phyloP scores from a whole-genome alignment of 2,888 invertebrate genomes.

The Dyspetes luteomarginatus region DNA sequence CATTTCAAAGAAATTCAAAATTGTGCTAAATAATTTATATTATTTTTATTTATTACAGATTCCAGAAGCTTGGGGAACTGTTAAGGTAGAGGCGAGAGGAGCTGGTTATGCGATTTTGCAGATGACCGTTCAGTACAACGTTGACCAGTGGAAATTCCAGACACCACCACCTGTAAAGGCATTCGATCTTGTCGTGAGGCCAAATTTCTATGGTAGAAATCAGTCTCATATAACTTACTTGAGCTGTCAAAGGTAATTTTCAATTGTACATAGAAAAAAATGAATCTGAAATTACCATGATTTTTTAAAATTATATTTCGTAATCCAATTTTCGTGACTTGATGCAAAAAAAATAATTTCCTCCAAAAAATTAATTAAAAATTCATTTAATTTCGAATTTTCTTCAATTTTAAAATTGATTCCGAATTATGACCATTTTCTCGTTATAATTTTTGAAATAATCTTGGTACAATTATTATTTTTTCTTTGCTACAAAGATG shows the following conservation, averaged over 20 bases:
- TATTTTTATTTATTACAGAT: conserved; percentile 85
- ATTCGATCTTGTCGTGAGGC: conserved; percentile 91
- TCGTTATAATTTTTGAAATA: no score
- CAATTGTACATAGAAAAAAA: neutral
- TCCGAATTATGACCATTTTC: neutral
- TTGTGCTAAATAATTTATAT: neutral
- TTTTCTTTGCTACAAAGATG: conserved; percentile 86
- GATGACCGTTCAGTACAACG: conserved; percentile 96
- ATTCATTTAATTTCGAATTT: no score
- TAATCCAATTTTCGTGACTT: no score
- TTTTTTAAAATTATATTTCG: neutral
- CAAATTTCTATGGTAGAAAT: conserved; percentile 94
- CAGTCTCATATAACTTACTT: conserved; percentile 95
- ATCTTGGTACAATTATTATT: no score
- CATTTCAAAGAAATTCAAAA: neutral
- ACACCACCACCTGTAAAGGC: conserved; percentile 92
- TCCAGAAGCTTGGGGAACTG: conserved; percentile 96
- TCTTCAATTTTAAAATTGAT: no score
- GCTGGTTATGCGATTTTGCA: conserved; percentile 97
- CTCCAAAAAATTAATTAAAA: neutral
- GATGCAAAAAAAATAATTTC: no score
- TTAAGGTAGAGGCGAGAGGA: conserved; percentile 95
- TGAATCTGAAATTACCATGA: no score
- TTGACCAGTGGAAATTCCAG: conserved; percentile 93
- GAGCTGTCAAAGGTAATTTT: conserved; percentile 91